phyloP scores from a whole-genome alignment of 2,797 vertebrate species.

The Xenops minutus region DNA sequence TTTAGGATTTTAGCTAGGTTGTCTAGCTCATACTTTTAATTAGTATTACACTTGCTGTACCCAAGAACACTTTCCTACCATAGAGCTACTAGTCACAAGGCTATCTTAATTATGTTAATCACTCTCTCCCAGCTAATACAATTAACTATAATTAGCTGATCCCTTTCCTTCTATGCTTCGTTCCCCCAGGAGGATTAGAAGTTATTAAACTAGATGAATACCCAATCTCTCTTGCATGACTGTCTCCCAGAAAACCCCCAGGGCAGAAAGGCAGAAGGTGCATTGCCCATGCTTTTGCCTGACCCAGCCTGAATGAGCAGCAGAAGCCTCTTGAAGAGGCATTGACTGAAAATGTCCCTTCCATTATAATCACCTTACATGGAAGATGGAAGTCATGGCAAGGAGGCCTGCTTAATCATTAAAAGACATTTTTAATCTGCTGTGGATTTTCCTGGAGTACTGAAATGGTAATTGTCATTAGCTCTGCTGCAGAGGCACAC shows the following conservation, averaged over 20 bases:
- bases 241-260: neutral
- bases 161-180: constrained; percentile 25
- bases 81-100: neutral
- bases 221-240: neutral
- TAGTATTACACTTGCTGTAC: neutral
- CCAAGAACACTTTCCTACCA: neutral
- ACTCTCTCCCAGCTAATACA: constrained; percentile 21
- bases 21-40: neutral
- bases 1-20: neutral
- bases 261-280: neutral
- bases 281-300: neutral
- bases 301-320: neutral
- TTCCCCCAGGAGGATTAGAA: neutral
- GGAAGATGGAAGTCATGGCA: neutral
- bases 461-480: neutral
- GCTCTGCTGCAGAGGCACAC: neutral
- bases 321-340: neutral
- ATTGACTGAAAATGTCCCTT: neutral
- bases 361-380: neutral
- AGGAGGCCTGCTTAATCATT: neutral
- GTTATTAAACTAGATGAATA: constrained; percentile 38
- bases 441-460: neutral
- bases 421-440: neutral
- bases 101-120: constrained; percentile 48
- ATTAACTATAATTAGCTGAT: constrained; percentile 56